Evolutionary conservation across 2,113 vertebrate species (phyloP).

Genomic region (Penelope pileata): DNA sequence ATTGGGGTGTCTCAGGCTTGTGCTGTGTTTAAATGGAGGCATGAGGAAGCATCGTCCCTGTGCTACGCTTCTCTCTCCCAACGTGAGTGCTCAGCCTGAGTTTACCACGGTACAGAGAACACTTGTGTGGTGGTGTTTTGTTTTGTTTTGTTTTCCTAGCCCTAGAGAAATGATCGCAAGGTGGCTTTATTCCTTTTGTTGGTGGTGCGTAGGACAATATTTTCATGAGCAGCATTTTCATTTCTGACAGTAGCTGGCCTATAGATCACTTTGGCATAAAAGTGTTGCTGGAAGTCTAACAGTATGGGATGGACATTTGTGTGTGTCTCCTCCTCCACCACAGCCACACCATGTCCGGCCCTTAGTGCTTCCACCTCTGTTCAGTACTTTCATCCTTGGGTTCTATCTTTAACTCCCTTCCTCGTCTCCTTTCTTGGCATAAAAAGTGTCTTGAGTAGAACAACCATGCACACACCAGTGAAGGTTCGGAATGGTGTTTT

Average conservation of each 20-base stretch:
- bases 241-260: conserved; percentile 1
- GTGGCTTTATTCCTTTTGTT: conserved; percentile 14
- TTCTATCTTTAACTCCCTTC: not conserved
- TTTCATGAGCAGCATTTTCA: not conserved
- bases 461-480: accelerated
- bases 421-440: not conserved
- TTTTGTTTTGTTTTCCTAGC: not conserved
- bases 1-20: not conserved
- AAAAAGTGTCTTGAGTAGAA: not conserved
- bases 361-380: not conserved
- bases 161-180: not conserved
- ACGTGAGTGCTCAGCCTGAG: not conserved
- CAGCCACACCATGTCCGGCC: not conserved
- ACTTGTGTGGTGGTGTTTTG: not conserved
- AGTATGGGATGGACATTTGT: not conserved
- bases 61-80: not conserved
- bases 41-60: not conserved
- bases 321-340: not conserved
- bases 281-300: not conserved
- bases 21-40: not conserved
- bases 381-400: accelerated
- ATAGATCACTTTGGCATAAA: conserved; percentile 13
- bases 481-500: not conserved
- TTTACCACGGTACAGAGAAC: not conserved
- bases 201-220: not conserved